Percentiles rank a stretch among this genome's conserved stretches.
These are phyloP conservation scores for Bhutanitis thaidina DNA, from an alignment of 2,888 invertebrate genomes.

Conservation along the genomic window DNA sequence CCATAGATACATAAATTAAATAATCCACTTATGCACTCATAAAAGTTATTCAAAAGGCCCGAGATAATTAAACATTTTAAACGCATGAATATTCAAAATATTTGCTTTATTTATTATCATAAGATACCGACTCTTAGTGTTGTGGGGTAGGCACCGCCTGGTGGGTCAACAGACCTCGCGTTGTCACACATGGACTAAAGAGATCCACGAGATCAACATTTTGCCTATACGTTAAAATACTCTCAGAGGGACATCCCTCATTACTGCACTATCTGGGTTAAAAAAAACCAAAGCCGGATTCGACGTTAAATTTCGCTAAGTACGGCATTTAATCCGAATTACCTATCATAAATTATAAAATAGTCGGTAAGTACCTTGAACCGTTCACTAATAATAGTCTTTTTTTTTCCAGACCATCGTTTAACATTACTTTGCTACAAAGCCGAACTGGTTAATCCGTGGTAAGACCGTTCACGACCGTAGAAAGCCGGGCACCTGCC, in stretches of 20 bases:
- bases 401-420: too few species aligned
- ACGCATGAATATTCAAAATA: conserved; percentile 7
- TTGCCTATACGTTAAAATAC: background rate
- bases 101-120: conserved; percentile 19
- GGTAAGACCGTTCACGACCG: too few species aligned
- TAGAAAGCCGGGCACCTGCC: too few species aligned
- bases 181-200: conserved; percentile 8
- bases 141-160: conserved; percentile 20
- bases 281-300: too few species aligned
- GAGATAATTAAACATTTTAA: conserved; percentile 2
- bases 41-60: background rate
- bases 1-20: conserved; percentile 1
- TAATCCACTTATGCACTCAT: background rate
- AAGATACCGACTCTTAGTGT: conserved; percentile 18
- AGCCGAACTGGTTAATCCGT: too few species aligned
- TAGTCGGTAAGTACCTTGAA: too few species aligned
- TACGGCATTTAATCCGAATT: too few species aligned
- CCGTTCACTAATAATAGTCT: too few species aligned
- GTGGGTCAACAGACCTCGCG: conserved; percentile 18
- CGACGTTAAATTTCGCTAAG: too few species aligned
- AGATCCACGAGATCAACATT: background rate
- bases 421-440: too few species aligned
- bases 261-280: too few species aligned
- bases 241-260: background rate
- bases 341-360: too few species aligned